Percentiles rank a stretch among this genome's conserved stretches.
phyloP scores from a whole-genome alignment of 2,797 vertebrate species.

The Channallabes apus region DNA sequence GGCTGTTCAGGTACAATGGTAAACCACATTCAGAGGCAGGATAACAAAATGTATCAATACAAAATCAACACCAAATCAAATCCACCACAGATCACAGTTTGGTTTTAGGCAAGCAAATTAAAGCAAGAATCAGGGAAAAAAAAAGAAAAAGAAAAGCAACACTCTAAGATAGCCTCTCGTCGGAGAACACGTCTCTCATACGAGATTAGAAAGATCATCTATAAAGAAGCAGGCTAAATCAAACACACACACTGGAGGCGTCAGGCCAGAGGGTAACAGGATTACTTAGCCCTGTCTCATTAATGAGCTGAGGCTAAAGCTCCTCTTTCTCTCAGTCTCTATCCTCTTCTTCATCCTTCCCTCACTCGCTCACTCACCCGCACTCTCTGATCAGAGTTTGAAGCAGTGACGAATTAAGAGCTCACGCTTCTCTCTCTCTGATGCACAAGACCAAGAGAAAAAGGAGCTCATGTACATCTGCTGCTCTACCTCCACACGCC shows the following conservation, averaged over 20 bases:
- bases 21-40: conserved; percentile 61
- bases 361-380: conserved; percentile 11
- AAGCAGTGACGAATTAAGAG: conserved; percentile 47
- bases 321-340: conserved; percentile 48
- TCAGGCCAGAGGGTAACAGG: conserved; percentile 68
- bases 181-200: conserved; percentile 60
- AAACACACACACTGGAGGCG: conserved; percentile 40
- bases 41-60: conserved; percentile 61
- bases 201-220: conserved; percentile 58
- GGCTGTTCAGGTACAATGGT: conserved; percentile 42
- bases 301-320: conserved; percentile 66
- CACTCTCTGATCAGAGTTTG: conserved; percentile 58
- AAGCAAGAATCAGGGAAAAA: conserved; percentile 23
- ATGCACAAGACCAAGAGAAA: not conserved
- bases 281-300: conserved; percentile 67
- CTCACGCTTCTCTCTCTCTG: not conserved
- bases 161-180: conserved; percentile 59
- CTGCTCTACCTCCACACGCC: conserved; percentile 6
- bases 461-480: conserved; percentile 17
- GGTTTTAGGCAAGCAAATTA: conserved; percentile 72
- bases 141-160: conserved; percentile 32
- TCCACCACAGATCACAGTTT: conserved; percentile 76
- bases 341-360: conserved; percentile 36
- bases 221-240: conserved; percentile 48
- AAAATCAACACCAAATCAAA: conserved; percentile 70